Evolutionary conservation across 2,113 vertebrate genomes (phyloP), one percentile per base, ranked within the genome.

Genomic region (Nyctibius bracteatus): DNA sequence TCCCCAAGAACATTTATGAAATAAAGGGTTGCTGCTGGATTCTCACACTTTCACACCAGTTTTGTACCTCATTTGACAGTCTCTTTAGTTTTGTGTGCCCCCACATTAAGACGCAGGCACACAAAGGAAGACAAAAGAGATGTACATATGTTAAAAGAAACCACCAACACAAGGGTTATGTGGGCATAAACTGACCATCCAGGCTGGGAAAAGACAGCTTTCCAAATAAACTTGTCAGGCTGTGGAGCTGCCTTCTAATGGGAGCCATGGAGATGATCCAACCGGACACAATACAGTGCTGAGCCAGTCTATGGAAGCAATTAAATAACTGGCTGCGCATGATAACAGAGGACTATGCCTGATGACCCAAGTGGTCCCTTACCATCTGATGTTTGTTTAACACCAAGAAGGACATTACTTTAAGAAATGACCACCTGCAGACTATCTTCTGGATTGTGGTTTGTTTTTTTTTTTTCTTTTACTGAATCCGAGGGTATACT

Each of bases 91-190:
- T 59, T 74, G 21, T 55, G 41, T 14, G 27, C 39, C 39, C 61
- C 17, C 47, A 62, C 25, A 15, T 37, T 35, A 79, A 43, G 31
- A 20, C 0, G 0, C 3, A 41, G n/a, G 33, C 31, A 86, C 17
- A 54, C 9, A 62, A 39, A 61, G 37, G 19, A 65, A 61, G 35
- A 67, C 59, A 66, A 75, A 37, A 82, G 41, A 86, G 27, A 39
- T 12, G 51, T 37, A 65, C 37, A 51, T 37, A 52, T 21, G 20
- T 22, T 25, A 52, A 75, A 75, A 67, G 44, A 44, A 49, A 82
- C 67, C 2, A 2, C 43, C 57, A 78, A 58, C 46, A 47, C 12
- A 65, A 62, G 46, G 59, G 39, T 86, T 70, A 86, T 74, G 20
- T 22, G 21, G 71, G 46, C 67, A 81, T 86, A 88, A 93, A 78